These are phyloP conservation scores for Melanotaenia duboulayi DNA, from an alignment of 2,113 vertebrate genomes.

Conservation along the genomic window DNA sequence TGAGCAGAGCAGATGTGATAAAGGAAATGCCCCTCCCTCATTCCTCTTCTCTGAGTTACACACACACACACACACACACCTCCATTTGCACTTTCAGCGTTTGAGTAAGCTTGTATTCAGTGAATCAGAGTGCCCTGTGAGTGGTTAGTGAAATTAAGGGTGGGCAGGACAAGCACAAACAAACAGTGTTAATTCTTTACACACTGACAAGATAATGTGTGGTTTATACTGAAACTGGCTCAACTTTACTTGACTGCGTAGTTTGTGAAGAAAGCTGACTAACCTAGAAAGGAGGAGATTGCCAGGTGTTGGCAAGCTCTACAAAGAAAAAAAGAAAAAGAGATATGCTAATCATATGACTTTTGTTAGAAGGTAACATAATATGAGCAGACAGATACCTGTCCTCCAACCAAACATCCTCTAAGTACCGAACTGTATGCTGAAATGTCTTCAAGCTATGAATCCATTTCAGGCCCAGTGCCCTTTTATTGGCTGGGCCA, in stretches of 20 bases:
- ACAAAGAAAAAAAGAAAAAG: not conserved
- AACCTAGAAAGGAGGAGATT: not conserved
- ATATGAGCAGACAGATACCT: too few species aligned
- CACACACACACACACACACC: slow-evolving; percentile 40
- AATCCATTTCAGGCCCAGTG: not conserved
- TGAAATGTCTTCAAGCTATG: not conserved
- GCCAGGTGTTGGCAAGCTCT: not conserved
- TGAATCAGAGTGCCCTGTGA: slow-evolving; percentile 55
- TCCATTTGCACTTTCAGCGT: slow-evolving; percentile 76
- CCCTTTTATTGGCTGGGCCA: slow-evolving; percentile 6
- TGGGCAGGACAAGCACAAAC: slow-evolving; percentile 14
- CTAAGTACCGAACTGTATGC: not conserved
- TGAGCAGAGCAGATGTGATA: slow-evolving; percentile 77
- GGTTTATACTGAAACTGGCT: slow-evolving; percentile 23
- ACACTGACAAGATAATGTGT: slow-evolving; percentile 17
- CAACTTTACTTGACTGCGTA: slow-evolving; percentile 1
- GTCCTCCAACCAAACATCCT: not conserved
- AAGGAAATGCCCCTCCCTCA: slow-evolving; percentile 75
- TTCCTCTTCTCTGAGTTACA: slow-evolving; percentile 18
- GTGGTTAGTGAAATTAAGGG: slow-evolving; percentile 31
- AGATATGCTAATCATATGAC: not conserved
- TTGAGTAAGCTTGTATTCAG: slow-evolving; percentile 69
- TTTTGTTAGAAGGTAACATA: not conserved
- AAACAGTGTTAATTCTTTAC: slow-evolving; percentile 29
- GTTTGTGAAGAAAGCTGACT: not conserved